Conservation (phyloP, 2,888 invertebrate genomes). For the Dicyrtoma fusca region DNA sequence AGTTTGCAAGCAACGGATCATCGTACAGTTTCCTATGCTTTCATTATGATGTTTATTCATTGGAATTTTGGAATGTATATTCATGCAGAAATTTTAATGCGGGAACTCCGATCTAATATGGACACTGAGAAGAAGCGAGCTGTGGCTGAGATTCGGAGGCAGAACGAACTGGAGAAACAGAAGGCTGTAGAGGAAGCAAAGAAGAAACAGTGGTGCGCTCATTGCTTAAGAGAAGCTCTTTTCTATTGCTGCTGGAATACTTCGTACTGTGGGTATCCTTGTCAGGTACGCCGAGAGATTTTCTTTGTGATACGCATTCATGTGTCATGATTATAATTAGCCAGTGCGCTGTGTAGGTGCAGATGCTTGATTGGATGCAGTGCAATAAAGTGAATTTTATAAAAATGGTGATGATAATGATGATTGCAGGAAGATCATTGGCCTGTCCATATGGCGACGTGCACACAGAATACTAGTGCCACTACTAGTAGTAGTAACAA, state of each 20-base stretch:
- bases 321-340: too few species aligned
- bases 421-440: conserved; percentile 71
- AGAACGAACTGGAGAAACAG: conserved; percentile 71
- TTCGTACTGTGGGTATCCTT: conserved; percentile 86
- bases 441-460: conserved; percentile 72
- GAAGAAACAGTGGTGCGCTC: conserved; percentile 89
- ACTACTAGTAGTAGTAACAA: conserved; percentile 8
- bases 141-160: conserved; percentile 68
- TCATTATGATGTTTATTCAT: too few species aligned
- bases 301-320: too few species aligned
- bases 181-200: conserved; percentile 77
- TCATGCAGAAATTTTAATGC: conserved; percentile 68
- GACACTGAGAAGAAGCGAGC: conserved; percentile 72
- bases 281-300: conserved; percentile 71
- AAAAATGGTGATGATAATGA: neutral
- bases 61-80: too few species aligned
- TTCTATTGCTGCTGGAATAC: conserved; percentile 98
- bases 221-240: conserved; percentile 83
- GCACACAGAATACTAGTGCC: conserved; percentile 61
- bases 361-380: too few species aligned
- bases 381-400: neutral
- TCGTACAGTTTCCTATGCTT: too few species aligned
- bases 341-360: too few species aligned
- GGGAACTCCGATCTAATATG: conserved; percentile 71
- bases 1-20: neutral